These are phyloP conservation scores for Heliconius charithonia DNA, from an alignment of 2,888 invertebrate species.

Conservation along the genomic window DNA sequence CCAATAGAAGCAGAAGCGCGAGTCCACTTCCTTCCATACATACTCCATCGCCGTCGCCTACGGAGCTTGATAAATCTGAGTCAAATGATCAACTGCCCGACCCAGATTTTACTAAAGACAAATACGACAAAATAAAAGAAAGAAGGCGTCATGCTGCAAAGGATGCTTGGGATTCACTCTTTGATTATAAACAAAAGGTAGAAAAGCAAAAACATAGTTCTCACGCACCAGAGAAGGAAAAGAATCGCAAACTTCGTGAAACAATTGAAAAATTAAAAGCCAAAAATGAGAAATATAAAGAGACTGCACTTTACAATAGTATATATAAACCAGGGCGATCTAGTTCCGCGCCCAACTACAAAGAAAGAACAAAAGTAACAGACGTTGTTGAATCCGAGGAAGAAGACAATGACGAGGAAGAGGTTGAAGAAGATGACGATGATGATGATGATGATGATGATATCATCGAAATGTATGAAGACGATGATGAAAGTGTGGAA, in stretches of 20 bases:
- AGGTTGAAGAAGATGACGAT: slow-evolving; percentile 37
- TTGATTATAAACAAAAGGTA: slow-evolving; percentile 73
- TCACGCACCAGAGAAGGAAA: slow-evolving; percentile 73
- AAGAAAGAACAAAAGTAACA: slow-evolving; percentile 20
- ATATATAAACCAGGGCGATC: slow-evolving; percentile 59
- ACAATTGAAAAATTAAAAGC: slow-evolving; percentile 87
- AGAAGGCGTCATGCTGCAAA: slow-evolving; percentile 81
- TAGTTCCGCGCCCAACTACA: slow-evolving; percentile 33
- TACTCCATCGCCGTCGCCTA: slow-evolving; percentile 72
- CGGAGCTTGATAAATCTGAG: slow-evolving; percentile 56
- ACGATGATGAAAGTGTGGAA: slow-evolving; percentile 46
- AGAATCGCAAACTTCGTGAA: slow-evolving; percentile 79
- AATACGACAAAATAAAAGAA: slow-evolving; percentile 86
- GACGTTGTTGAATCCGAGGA: slow-evolving; percentile 28
- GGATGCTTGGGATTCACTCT: slow-evolving; percentile 77
- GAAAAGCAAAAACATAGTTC: slow-evolving; percentile 72
- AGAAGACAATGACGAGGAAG: slow-evolving; percentile 38
- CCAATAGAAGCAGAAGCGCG: slow-evolving; percentile 73
- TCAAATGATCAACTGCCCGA: slow-evolving; percentile 60
- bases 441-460: slow-evolving; percentile 44
- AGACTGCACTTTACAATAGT: slow-evolving; percentile 58
- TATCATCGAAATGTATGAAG: slow-evolving; percentile 37
- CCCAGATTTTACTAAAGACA: slow-evolving; percentile 80
- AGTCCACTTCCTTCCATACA: slow-evolving; percentile 78
- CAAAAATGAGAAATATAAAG: slow-evolving; percentile 83